A percentile compares a stretch with the other conserved stretches of the same genome.
Conservation (phyloP, 2,113 vertebrate species). For the Leptosomus discolor region DNA sequence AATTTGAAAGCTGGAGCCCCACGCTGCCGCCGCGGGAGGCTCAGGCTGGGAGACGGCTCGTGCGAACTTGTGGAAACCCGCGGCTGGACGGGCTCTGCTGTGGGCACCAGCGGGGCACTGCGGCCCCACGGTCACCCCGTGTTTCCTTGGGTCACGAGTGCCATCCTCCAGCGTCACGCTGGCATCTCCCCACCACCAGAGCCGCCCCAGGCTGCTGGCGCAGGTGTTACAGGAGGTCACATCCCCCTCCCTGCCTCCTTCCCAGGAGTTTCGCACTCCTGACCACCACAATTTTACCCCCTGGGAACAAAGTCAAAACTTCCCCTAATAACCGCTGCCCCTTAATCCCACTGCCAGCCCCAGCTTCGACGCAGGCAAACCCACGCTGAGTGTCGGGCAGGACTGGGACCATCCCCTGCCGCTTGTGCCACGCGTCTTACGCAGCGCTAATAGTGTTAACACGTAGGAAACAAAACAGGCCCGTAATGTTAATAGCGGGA, state of each 20-base stretch:
- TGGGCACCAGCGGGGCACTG: accelerated
- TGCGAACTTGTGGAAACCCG: neutral
- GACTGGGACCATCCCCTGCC: neutral
- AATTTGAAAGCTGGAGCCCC: conserved; percentile 3
- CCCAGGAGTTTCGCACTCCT: neutral
- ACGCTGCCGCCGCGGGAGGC: neutral
- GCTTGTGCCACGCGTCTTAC: neutral
- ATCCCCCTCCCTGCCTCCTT: neutral
- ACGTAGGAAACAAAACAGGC: accelerated
- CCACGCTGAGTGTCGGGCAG: neutral
- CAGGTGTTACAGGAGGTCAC: neutral
- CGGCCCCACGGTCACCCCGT: accelerated
- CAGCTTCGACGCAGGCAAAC: neutral
- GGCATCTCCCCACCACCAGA: neutral
- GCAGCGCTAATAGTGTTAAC: neutral
- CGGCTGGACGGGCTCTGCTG: neutral
- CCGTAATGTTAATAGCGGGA: neutral
- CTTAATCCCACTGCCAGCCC: neutral
- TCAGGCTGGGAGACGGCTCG: neutral
- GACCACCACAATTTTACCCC: neutral
- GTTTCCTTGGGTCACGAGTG: neutral
- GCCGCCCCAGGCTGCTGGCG: neutral
- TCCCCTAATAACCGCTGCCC: accelerated
- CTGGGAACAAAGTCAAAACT: neutral
- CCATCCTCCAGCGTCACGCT: neutral